Percentiles rank a stretch among this genome's conserved stretches.
Evolutionary conservation across 2,888 invertebrate genomes (phyloP).

Genomic region (Phasia obesa): DNA sequence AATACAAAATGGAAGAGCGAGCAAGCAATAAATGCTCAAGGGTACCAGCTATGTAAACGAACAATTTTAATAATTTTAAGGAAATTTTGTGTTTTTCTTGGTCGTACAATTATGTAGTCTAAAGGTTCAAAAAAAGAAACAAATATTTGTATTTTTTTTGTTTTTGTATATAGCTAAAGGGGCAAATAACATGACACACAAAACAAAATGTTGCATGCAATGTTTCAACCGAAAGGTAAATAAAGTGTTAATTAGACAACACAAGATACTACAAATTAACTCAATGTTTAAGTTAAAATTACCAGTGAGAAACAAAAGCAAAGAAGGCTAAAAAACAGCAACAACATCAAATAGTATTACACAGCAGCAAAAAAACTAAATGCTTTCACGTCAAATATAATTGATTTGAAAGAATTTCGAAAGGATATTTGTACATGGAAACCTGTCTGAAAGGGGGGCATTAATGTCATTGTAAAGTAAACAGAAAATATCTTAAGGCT

Average conservation of each 20-base stretch:
- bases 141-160: constrained; percentile 20
- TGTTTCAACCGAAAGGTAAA: constrained; percentile 31
- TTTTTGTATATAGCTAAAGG: too few species aligned
- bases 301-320: constrained; percentile 13
- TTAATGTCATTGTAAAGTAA: constrained; percentile 12
- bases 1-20: too few species aligned
- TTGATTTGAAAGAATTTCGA: constrained; percentile 38
- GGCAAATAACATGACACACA: constrained; percentile 10
- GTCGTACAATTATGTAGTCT: constrained; percentile 18
- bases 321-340: constrained; percentile 28
- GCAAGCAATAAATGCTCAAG: constrained; percentile 2
- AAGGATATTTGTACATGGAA: constrained; percentile 29
- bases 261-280: constrained; percentile 31
- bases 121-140: background rate
- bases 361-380: constrained; percentile 15
- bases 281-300: constrained; percentile 38
- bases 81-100: constrained; percentile 24
- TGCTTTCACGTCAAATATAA: constrained; percentile 37
- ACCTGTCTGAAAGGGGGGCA: background rate
- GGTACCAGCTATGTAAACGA: constrained; percentile 14
- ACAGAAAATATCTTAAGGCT: constrained; percentile 16
- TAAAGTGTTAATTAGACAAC: constrained; percentile 62
- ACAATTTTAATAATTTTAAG: constrained; percentile 13
- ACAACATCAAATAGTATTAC: too few species aligned
- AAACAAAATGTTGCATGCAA: constrained; percentile 28